Base-by-base conservation (phyloP, 2,113 vertebrate genomes). In the Indicator maculatus region DNA sequence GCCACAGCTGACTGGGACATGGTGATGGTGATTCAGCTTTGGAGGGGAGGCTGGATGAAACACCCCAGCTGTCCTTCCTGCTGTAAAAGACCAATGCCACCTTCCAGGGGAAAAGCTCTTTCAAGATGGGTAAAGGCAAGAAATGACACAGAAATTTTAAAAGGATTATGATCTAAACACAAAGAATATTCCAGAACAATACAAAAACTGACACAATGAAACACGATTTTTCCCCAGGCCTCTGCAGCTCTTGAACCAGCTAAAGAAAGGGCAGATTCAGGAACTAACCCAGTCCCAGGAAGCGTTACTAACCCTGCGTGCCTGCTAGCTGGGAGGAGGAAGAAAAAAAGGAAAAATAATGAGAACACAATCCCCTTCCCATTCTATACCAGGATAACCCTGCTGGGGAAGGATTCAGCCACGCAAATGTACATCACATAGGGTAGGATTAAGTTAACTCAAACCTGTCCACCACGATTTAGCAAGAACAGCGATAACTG, bases 1-100 rank as follows among this genome's bases (percentile, higher is more conserved):
- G 59, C 53, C 19, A 21, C 13, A 8, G 53, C 12, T 1, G 1
- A n/a, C 5, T 0, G 1, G 45, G 47, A 45, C 3, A 23, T 0
- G 0, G 45, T 12, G 27, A 15, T 26, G 85, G 55, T 0, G 4
- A 53, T 24, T 20, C 41, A 18, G 60, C 17, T 36, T 67, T 5
- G 1, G 18, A 31, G 16, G 31, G 13, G 27, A 50, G 20, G 70
- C 50, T 8, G 59, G 33, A 65, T 16, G 3, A 39, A 44, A 33
- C n/a, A 17, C 15, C 27, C 38, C 24, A 8, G 23, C 9, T 17
- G 39, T 33, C 53, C 45, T 2, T 52, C 58, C 59, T 58, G 47
- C 60, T 17, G 10, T 0, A 27, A 47, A 55, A 85, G 59, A 73
- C 18, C 81, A 82, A 41, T 0, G 6, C 8, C 56, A 36, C 41